Evolutionary conservation across 2,888 invertebrate genomes (phyloP), one percentile per base, ranked within the genome.

Genomic region (Zelleria hepariella): DNA sequence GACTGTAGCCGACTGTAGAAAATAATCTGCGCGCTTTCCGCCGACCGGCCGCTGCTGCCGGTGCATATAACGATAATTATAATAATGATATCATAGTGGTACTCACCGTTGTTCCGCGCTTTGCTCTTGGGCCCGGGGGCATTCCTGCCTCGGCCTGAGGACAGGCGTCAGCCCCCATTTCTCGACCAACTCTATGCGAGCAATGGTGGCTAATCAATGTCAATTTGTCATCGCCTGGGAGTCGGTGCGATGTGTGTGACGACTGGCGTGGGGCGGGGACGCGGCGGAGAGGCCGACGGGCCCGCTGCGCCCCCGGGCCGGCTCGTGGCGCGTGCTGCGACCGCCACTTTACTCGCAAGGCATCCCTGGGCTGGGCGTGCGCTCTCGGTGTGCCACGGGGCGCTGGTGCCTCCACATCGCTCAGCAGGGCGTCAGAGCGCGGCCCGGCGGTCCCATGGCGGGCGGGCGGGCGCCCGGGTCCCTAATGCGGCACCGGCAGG

Each of bases 81-180:
- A 42, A 42, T n/a, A n/a, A n/a, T n/a, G 10, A 15, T 21, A 49
- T 7, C 7, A n/a, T 2, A 7, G 21, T 20, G 7, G 56, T 55
- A 82, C 85, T 70, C 92, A 93, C 93, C 93, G 93, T 91, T 92
- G 90, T 86, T 92, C 92, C 82, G 91, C 92, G 86, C 86, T 86
- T 84, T 93, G 92, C 87, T 92, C 92, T 86, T 90, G 91, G 88
- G 91, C 91, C 90, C 90, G 93, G 93, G 95, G 95, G 94, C 94
- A 94, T 92, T 96, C 95, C 94, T 95, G 95, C 93, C 96, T 95
- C 94, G 96, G 96, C 92, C 94, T 94, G 93, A 96, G 95, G 94
- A 96, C 96, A 94, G 96, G 96, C 94, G 96, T 96, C 92, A 96
- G 95, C 94, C 96, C 96, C 96, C 96, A 96, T 96, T 96, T 95